Evolutionary conservation across 2,888 invertebrate species (phyloP), one percentile per base, ranked within the genome.

Genomic region (Coecobrya sp.): DNA sequence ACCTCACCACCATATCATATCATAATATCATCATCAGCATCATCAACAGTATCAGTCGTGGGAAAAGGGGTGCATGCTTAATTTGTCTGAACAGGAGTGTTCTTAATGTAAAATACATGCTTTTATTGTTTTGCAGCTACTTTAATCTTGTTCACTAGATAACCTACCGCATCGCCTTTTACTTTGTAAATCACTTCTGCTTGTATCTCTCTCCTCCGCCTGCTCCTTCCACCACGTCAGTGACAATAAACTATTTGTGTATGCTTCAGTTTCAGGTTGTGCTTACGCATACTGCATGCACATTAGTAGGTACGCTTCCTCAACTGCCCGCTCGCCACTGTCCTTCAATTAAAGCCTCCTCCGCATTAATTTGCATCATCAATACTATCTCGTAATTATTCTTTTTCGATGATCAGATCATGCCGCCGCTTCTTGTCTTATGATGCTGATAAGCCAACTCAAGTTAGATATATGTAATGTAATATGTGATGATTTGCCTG

Each of bases 51-150:
- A 65, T 62, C 49, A 25, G n/a, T 13, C 84, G 84, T 89, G 89
- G 84, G 90, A 85, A 90, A 90, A 82, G 22, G 73, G 59, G 55
- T 84, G 45, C 89, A 84, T 76, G 68, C 65, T 70, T 90, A 90
- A 85, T 90, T 90, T 90, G 85, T 90, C 49, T 25, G 27, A 76
- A 65, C 84, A 90, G 82, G 73, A 82, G 73, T 70, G 82, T 27
- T 45, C 59, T 79, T 90, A 85, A 85, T 90, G 90, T 90, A 85
- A 90, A 89, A 90, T 85, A 85, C 90, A 84, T 90, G 90, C 76
- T 90, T 84, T 90, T 76, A 68, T 73, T 89, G 90, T 90, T 90
- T 76, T 84, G 73, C 68, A 68, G 88, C 88, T 82, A 89, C 81
- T 89, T 89, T 84, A 73, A 84, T 89, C 82, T 70, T 89, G 89